These are phyloP conservation scores for Bombus pyrosoma DNA, from an alignment of 1,140 invertebrate species.

Conservation along the genomic window DNA sequence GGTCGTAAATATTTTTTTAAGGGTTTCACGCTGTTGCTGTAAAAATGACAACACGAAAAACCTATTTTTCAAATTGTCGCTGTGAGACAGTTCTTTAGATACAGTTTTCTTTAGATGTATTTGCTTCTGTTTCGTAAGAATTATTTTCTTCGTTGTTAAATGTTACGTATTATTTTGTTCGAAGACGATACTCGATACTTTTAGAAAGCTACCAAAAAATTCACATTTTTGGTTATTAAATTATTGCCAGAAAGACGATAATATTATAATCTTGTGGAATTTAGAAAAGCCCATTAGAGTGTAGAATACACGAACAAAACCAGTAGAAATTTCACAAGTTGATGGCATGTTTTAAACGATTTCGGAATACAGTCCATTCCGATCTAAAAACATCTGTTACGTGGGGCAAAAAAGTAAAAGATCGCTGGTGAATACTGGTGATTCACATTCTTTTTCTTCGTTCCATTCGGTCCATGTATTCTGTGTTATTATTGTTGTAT, in stretches of 20 bases:
- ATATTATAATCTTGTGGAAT: not conserved
- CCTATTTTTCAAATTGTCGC: not conserved
- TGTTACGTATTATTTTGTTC: too few species aligned
- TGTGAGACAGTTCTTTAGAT: not conserved
- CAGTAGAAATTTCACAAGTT: not conserved
- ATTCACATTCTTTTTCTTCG: not conserved
- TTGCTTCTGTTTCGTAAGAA: not conserved
- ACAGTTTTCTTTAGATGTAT: not conserved
- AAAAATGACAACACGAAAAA: not conserved
- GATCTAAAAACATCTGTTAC: conserved; percentile 10
- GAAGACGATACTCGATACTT: too few species aligned
- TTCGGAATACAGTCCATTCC: not conserved
- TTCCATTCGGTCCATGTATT: conserved; percentile 11
- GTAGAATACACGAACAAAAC: not conserved
- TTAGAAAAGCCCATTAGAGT: not conserved
- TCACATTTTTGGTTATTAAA: too few species aligned
- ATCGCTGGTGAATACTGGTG: not conserved
- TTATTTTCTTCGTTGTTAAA: too few species aligned
- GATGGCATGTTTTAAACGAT: not conserved
- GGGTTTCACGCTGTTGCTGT: not conserved
- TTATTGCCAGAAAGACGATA: not conserved
- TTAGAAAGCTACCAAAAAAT: too few species aligned
- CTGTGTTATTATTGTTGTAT: conserved; percentile 46
- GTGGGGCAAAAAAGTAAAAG: not conserved
- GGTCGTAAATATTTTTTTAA: not conserved